Evolutionary conservation across 2,888 invertebrate species (phyloP), one percentile per base, ranked within the genome.

Genomic region (Nasonovia ribisnigri): DNA sequence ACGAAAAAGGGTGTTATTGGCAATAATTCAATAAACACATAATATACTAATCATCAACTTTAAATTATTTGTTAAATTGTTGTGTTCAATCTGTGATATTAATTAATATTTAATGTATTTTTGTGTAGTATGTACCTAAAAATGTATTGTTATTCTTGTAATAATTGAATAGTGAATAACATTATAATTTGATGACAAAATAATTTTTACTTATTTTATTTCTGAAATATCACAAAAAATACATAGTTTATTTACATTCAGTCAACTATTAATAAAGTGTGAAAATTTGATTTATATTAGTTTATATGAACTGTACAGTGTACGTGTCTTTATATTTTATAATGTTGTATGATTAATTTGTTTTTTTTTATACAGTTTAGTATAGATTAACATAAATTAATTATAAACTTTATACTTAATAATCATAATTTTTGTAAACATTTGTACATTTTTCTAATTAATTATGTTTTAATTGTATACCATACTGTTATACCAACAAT

Each of bases 1-100:
- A 93, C 24, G 93, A 93, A 67, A 90, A 93, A 90, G 93, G 90
- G 2, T 93, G 93, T 90, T 90, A 93, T 87, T 93, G 93, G 90
- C 90, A 90, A 89, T 92, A 26, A 88, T 29, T 77, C 16, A 36
- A 77, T 36, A 20, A 36, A 77, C 6, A 60, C 13, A 24, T 3
- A 46, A 92, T 67, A 84, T 84, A 60, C 4, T 89, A 16, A 4
- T 29, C 6, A 57, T 84, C 48, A 43, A 84, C 36, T 60, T n/a
- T 86, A 84, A 54, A 91, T 60, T 57, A 26, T 84, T 88, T 87
- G 3, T 87, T 92, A 20, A 67, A 43, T 57, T 46, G n/a, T 86
- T 29, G 51, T 60, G 87, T 93, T 93, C 36, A 29, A 86, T 90
- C 93, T 93, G 93, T 93, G 93, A 93, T 93, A 93, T 51, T 90